Percentiles rank a stretch among this genome's conserved stretches.
These are phyloP conservation scores for Eustalomyia histrio DNA, from an alignment of 2,888 invertebrate species.

Conservation along the genomic window DNA sequence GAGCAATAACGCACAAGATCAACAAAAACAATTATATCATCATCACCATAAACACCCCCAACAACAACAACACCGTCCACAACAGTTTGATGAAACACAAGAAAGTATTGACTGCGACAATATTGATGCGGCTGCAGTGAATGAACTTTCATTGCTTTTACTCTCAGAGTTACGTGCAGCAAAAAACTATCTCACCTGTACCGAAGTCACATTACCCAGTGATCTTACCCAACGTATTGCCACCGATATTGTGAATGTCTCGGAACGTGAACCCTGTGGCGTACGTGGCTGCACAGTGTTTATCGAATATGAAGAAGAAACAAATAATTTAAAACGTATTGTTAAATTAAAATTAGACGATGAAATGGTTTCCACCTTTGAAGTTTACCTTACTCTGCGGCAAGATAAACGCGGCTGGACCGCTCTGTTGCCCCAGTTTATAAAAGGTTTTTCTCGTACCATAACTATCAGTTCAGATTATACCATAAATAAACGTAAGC, in stretches of 20 bases:
- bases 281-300: conserved; percentile 91
- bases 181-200: conserved; percentile 89
- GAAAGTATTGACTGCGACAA: conserved; percentile 63
- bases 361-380: conserved; percentile 93
- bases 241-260: conserved; percentile 88
- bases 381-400: conserved; percentile 91
- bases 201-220: conserved; percentile 91
- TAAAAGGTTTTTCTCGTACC: conserved; percentile 92
- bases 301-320: conserved; percentile 89
- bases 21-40: conserved; percentile 16
- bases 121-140: conserved; percentile 75
- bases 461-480: conserved; percentile 93
- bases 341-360: conserved; percentile 92
- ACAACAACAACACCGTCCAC: conserved; percentile 47
- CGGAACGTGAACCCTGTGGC: conserved; percentile 94
- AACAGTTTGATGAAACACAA: conserved; percentile 51
- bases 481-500: conserved; percentile 93
- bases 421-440: conserved; percentile 91
- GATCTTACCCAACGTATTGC: conserved; percentile 90
- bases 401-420: conserved; percentile 94
- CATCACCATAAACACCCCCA: conserved; percentile 37
- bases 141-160: conserved; percentile 86
- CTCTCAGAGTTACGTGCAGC: conserved; percentile 90
- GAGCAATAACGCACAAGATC: conserved; percentile 73
- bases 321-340: conserved; percentile 83